Evolutionary conservation across 2,888 invertebrate species (phyloP).

Genomic region (Dynastes tityus): DNA sequence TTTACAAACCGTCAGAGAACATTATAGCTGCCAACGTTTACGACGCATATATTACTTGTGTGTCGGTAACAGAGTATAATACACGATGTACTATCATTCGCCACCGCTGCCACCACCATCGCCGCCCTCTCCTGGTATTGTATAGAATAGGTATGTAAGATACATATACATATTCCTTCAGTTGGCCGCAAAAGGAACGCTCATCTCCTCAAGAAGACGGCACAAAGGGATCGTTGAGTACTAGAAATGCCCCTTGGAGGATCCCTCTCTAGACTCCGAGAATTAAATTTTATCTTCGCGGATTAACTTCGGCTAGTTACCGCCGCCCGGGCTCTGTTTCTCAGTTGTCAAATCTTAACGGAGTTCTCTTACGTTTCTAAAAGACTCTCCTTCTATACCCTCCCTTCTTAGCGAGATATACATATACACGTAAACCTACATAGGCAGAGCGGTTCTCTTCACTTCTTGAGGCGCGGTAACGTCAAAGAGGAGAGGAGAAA

Average conservation of each 20-base stretch:
- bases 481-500: neutral
- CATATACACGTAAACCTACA: neutral
- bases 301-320: slow-evolving; percentile 56
- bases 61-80: slow-evolving; percentile 20
- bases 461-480: neutral
- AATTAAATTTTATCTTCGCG: slow-evolving; percentile 60
- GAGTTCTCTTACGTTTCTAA: slow-evolving; percentile 14
- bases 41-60: slow-evolving; percentile 40
- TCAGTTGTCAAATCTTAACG: slow-evolving; percentile 36
- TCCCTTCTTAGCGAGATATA: slow-evolving; percentile 9
- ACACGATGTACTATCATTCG: neutral
- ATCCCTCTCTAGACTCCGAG: slow-evolving; percentile 50
- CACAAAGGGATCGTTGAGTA: slow-evolving; percentile 41
- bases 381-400: neutral
- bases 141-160: slow-evolving; percentile 6
- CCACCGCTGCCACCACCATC: no score
- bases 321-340: neutral
- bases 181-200: slow-evolving; percentile 42
- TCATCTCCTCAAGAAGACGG: slow-evolving; percentile 27
- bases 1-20: slow-evolving; percentile 45
- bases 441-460: neutral
- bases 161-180: slow-evolving; percentile 4
- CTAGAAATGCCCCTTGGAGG: slow-evolving; percentile 57
- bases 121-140: neutral
- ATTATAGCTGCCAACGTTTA: slow-evolving; percentile 46